These are phyloP conservation scores for chimpanzee (Pan troglodytes) DNA, from an alignment of 2,113 vertebrate genomes.

Conservation along the genomic window NHGRI_mPanTro3-v2.1_pri NC_072412.2:113349001-113349500, in stretches of 20 bases:
- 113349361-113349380: background rate
- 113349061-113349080: background rate
- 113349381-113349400: background rate
- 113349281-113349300: background rate
- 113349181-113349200: background rate
- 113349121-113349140: background rate
- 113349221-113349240: background rate
- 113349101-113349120: background rate
- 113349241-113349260: background rate
- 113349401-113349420: background rate
- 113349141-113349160: background rate
- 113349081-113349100: background rate
- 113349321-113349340: background rate
- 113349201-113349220: background rate
- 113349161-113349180: background rate
- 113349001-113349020: constrained; percentile 1
- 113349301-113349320: background rate
- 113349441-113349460: background rate
- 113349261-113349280: background rate
- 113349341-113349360: background rate
- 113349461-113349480: background rate
- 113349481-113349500: background rate
- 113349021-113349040: constrained; percentile 24
- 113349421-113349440: background rate
- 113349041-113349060: constrained; percentile 42